These are phyloP conservation scores for Amia ocellicauda DNA, from an alignment of 2,113 vertebrate species.

Conservation along the genomic window DNA sequence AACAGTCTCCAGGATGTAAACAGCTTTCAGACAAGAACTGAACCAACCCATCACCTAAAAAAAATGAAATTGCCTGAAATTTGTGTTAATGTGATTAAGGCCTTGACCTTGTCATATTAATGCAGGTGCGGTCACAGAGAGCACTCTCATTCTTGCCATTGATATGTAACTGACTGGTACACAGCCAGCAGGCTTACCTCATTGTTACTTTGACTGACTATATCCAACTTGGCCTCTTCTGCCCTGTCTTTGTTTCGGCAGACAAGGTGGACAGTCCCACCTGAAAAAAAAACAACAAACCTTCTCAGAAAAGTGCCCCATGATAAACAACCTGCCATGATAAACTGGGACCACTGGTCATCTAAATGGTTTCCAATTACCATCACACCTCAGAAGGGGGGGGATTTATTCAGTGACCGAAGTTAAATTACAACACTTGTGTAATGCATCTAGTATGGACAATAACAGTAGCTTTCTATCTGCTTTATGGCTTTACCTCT, in stretches of 20 bases:
- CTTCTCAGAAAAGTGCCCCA: neutral
- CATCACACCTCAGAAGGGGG: no score
- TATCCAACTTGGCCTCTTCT: slow-evolving; percentile 68
- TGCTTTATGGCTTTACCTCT: no score
- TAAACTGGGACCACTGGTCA: neutral
- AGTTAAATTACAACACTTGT: neutral
- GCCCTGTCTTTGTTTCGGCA: slow-evolving; percentile 68
- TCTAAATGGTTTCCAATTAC: neutral
- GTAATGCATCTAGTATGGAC: neutral
- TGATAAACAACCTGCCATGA: neutral
- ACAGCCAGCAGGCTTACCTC: slow-evolving; percentile 50
- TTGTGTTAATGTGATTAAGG: neutral
- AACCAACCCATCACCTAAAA: no score
- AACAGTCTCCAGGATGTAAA: no score
- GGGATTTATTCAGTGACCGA: neutral
- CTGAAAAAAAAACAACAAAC: slow-evolving; percentile 43
- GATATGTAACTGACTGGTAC: neutral
- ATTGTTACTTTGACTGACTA: slow-evolving; percentile 64
- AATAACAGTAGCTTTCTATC: no score
- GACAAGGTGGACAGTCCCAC: slow-evolving; percentile 78
- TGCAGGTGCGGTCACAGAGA: no score
- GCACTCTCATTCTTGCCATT: no score
- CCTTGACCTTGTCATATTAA: neutral
- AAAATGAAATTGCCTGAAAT: no score
- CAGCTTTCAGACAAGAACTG: no score